Evolutionary conservation across 2,113 vertebrate species (phyloP).

Genomic region (Tricholaema leucomelas): DNA sequence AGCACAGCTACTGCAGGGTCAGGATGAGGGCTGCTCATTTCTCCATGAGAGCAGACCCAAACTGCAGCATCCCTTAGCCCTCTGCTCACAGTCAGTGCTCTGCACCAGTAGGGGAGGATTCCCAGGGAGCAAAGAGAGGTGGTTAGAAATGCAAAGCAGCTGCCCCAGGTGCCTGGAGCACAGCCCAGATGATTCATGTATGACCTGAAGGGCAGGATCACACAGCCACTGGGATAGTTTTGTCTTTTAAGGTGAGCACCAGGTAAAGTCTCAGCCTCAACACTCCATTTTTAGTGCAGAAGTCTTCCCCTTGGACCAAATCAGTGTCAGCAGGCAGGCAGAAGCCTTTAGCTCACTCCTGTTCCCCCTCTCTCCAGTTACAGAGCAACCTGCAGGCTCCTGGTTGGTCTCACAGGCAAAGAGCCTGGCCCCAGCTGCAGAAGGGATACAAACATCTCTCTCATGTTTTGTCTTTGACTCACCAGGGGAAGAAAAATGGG

Average conservation of each 20-base stretch:
- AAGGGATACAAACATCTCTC: background rate
- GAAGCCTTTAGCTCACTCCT: background rate
- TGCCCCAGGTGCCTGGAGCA: background rate
- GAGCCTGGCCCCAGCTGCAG: background rate
- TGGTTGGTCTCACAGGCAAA: background rate
- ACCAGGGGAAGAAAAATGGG: constrained; percentile 74
- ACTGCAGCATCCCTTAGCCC: background rate
- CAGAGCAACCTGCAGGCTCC: background rate
- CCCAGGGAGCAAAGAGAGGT: background rate
- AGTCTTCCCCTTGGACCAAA: background rate
- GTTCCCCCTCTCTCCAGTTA: background rate
- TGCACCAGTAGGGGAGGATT: background rate
- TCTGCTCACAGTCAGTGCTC: background rate
- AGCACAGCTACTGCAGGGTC: background rate
- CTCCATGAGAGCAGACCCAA: background rate
- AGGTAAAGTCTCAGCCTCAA: background rate
- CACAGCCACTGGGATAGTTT: background rate
- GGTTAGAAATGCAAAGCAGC: background rate
- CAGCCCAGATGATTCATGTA: background rate
- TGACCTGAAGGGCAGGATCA: background rate
- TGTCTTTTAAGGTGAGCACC: background rate
- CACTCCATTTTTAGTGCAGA: background rate
- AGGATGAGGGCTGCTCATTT: background rate
- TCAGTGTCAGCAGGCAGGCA: background rate
- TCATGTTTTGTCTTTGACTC: constrained; percentile 23